phyloP scores from a whole-genome alignment of 2,888 invertebrate species.

The Helleia helle region DNA sequence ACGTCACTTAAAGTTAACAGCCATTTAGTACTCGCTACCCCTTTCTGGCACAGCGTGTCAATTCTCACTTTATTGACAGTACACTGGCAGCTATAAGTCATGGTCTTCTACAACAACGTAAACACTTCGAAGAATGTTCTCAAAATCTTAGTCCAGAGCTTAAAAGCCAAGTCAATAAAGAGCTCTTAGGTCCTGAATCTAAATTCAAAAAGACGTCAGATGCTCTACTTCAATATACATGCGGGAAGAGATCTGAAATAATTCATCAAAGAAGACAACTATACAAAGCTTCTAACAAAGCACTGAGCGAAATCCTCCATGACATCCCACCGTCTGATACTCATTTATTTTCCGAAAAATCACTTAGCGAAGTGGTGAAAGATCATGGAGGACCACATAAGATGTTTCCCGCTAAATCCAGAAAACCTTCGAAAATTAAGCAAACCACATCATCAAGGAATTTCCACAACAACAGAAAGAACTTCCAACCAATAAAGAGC shows the following conservation, averaged over 20 bases:
- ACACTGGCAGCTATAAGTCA: background rate
- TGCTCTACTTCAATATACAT: no score
- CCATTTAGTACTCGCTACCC: background rate
- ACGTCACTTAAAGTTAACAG: background rate
- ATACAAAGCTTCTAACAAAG: conserved; percentile 6
- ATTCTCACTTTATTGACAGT: background rate
- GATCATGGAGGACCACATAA: background rate
- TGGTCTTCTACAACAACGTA: background rate
- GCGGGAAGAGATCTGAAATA: conserved; percentile 12
- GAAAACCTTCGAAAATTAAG: no score
- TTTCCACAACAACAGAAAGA: conserved; percentile 3
- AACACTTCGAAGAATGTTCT: background rate
- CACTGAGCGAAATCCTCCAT: conserved; percentile 4
- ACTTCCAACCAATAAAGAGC: conserved; percentile 3
- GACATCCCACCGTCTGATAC: background rate
- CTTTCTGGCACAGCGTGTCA: background rate
- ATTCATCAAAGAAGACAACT: conserved; percentile 9
- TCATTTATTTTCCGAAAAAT: background rate
- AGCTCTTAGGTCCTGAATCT: background rate
- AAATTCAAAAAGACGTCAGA: conserved; percentile 1
- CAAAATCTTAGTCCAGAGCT: background rate
- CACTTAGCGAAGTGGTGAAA: background rate
- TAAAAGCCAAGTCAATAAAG: background rate
- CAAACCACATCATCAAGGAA: background rate
- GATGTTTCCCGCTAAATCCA: conserved; percentile 4